Percentiles rank a stretch among this genome's conserved stretches.
phyloP scores from a whole-genome alignment of 2,888 invertebrate genomes.

The Helobdella robusta region DNA sequence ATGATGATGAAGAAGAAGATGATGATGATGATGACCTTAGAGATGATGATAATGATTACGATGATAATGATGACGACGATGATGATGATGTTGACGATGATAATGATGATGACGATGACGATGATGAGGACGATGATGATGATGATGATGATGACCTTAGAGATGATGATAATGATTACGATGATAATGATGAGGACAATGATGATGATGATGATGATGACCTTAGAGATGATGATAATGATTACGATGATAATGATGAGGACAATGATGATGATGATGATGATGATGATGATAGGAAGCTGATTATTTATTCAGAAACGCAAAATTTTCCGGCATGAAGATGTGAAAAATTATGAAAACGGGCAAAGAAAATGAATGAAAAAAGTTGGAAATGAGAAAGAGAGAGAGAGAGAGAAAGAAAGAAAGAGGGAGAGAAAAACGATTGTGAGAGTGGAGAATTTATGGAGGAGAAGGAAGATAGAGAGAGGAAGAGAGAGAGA shows the following conservation, averaged over 20 bases:
- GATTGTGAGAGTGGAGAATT: background rate
- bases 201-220: background rate
- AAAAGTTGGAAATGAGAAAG: background rate
- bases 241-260: slow-evolving; percentile 10
- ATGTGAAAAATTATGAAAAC: too few species aligned
- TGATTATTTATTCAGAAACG: too few species aligned
- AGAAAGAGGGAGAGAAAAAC: background rate
- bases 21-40: slow-evolving; percentile 5
- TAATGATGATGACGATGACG: background rate
- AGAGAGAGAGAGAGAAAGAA: background rate
- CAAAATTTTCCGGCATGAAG: too few species aligned
- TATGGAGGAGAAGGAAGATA: background rate
- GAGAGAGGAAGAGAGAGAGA: slow-evolving; percentile 1
- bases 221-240: slow-evolving; percentile 5
- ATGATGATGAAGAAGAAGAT: background rate
- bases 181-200: slow-evolving; percentile 1
- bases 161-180: slow-evolving; percentile 2
- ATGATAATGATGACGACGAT: background rate
- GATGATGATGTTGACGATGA: slow-evolving; percentile 6
- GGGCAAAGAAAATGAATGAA: background rate
- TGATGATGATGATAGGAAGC: background rate
- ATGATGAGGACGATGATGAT: slow-evolving; percentile 19
- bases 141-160: slow-evolving; percentile 19
- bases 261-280: slow-evolving; percentile 15
- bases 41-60: slow-evolving; percentile 16